Conservation (phyloP, 2,797 vertebrate genomes). For the Melanotaenia trifasciata region DNA sequence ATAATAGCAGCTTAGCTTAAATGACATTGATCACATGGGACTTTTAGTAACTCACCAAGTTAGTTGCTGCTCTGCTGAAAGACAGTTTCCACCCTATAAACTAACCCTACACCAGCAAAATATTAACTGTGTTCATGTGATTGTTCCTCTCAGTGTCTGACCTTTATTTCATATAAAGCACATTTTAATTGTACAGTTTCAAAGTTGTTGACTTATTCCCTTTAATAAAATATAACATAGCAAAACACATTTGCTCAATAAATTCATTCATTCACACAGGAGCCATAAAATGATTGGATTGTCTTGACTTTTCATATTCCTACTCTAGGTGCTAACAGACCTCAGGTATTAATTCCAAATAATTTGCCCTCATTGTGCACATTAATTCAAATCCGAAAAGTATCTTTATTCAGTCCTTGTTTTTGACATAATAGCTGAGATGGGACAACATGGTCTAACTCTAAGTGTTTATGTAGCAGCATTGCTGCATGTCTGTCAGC, state of each 20-base stretch:
- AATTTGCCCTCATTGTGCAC: conserved; percentile 12
- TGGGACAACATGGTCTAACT: conserved; percentile 1
- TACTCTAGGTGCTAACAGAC: neutral
- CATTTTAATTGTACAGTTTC: conserved; percentile 33
- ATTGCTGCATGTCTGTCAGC: neutral
- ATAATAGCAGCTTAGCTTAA: conserved; percentile 32
- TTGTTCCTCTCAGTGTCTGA: conserved; percentile 20
- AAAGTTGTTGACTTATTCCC: conserved; percentile 14
- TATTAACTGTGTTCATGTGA: conserved; percentile 3
- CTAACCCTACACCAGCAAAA: neutral
- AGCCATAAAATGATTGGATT: conserved; percentile 13
- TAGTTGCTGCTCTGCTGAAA: conserved; percentile 5
- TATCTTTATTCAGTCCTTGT: conserved; percentile 24
- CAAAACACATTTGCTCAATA: conserved; percentile 17
- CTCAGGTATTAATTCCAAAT: conserved; percentile 17
- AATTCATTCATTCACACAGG: conserved; percentile 16
- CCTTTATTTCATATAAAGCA: conserved; percentile 31
- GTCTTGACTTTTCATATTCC: conserved; percentile 26
- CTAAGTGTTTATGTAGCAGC: neutral
- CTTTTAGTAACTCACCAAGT: conserved; percentile 3
- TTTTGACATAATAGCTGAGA: conserved; percentile 35
- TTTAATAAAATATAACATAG: conserved; percentile 24
- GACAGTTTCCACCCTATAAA: conserved; percentile 21
- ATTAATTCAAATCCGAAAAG: conserved; percentile 32
- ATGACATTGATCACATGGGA: conserved; percentile 15